A percentile compares a stretch with the other conserved stretches of the same genome.
phyloP scores from a whole-genome alignment of 2,888 invertebrate genomes.

The Opisthograptis luteolata region DNA sequence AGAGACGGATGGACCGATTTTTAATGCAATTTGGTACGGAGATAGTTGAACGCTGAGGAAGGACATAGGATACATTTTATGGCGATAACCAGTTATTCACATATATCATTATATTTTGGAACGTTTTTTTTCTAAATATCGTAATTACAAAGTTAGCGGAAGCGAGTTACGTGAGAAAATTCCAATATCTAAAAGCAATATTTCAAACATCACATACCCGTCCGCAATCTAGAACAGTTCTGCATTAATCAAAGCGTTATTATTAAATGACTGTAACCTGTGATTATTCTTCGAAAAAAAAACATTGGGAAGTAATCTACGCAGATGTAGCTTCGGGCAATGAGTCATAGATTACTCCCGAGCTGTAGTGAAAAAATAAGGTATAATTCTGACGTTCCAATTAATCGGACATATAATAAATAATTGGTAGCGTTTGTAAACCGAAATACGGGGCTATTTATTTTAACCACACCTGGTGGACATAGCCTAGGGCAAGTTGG shows the following conservation, averaged over 20 bases:
- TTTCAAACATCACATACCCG: slow-evolving; percentile 39
- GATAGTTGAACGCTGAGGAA: no score
- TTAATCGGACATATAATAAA: slow-evolving; percentile 54
- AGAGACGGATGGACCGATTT: no score
- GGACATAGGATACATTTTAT: no score
- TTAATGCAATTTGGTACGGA: no score
- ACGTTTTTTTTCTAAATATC: no score
- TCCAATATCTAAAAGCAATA: slow-evolving; percentile 30
- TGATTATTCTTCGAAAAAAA: slow-evolving; percentile 53
- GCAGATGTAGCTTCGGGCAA: slow-evolving; percentile 43
- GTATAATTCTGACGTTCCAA: slow-evolving; percentile 59
- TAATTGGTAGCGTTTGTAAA: slow-evolving; percentile 62
- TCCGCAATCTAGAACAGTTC: slow-evolving; percentile 52
- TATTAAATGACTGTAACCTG: slow-evolving; percentile 47
- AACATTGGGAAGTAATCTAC: slow-evolving; percentile 47
- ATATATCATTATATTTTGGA: no score
- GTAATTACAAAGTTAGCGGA: no score
- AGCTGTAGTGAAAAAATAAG: slow-evolving; percentile 53
- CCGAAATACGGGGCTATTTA: slow-evolving; percentile 59
- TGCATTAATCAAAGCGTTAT: slow-evolving; percentile 52
- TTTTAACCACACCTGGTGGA: slow-evolving; percentile 64
- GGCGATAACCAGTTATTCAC: no score
- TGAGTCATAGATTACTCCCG: slow-evolving; percentile 51
- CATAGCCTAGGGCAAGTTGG: slow-evolving; percentile 42
- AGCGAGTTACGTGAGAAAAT: slow-evolving; percentile 34